Conservation (phyloP, 1,140 invertebrate species). For the Pseudomyrmex cubaensis region DNA sequence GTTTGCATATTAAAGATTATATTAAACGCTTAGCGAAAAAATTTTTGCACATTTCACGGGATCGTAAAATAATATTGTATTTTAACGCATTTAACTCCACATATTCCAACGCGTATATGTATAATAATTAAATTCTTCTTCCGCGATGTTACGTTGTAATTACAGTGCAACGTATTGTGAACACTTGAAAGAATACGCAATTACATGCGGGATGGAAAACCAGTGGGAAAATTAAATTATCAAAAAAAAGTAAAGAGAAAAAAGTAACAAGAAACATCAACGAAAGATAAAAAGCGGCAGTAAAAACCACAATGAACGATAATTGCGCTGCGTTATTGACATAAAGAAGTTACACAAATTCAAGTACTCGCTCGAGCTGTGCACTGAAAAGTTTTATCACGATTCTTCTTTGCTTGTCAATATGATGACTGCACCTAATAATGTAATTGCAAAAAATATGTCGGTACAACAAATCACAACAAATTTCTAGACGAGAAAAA, state of each 20-base stretch:
- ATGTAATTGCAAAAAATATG: background rate
- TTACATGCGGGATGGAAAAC: background rate
- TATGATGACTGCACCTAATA: background rate
- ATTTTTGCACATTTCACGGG: background rate
- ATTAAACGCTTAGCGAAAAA: background rate
- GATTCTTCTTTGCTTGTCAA: background rate
- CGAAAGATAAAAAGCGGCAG: background rate
- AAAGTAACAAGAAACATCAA: background rate
- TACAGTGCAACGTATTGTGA: background rate
- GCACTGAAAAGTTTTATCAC: background rate
- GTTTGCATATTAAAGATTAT: conserved; percentile 2
- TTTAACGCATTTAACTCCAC: background rate
- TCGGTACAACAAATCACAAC: background rate
- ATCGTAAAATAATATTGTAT: background rate
- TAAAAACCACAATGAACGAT: background rate
- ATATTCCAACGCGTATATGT: background rate
- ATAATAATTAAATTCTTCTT: conserved; percentile 15
- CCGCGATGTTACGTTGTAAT: background rate
- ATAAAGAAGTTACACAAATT: background rate
- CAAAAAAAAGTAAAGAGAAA: background rate
- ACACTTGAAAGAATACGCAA: background rate
- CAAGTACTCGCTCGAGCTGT: background rate
- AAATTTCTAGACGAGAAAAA: too few relatives aligned
- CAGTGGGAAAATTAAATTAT: background rate
- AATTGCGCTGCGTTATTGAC: background rate